These are phyloP conservation scores for Cryptocephalus moraei DNA, from an alignment of 2,888 invertebrate species.

Conservation along the genomic window DNA sequence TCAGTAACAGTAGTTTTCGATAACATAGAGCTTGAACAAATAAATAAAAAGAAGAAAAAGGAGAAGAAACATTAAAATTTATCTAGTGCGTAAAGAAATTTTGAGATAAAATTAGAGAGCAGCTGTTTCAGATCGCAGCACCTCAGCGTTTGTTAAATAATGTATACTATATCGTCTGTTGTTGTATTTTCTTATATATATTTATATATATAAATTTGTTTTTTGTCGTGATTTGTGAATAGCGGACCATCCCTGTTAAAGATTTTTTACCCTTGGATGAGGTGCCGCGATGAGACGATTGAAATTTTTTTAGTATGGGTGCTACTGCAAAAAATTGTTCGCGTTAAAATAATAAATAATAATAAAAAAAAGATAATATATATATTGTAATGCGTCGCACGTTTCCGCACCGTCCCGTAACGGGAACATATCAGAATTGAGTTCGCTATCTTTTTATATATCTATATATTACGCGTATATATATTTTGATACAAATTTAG, in stretches of 20 bases:
- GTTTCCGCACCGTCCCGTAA: no score
- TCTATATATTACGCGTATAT: background rate
- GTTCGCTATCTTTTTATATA: no score
- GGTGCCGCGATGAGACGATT: conserved; percentile 15
- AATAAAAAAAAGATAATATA: no score
- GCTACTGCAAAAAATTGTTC: conserved; percentile 34
- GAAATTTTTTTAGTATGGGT: conserved; percentile 30
- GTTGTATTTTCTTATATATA: conserved; percentile 1
- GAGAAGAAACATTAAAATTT: no score
- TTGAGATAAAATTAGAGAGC: no score
- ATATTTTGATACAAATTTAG: no score
- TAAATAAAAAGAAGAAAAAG: no score
- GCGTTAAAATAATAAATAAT: conserved; percentile 20
- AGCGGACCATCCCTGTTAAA: conserved; percentile 22
- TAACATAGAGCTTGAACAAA: conserved; percentile 13
- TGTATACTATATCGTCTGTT: conserved; percentile 8
- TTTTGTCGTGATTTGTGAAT: conserved; percentile 9
- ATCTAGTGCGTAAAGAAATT: no score
- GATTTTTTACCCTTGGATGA: conserved; percentile 8
- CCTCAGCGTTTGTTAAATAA: background rate
- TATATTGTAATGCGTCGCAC: no score
- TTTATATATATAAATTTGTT: background rate
- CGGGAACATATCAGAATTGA: no score
- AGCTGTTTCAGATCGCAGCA: conserved; percentile 1
- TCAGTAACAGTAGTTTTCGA: conserved; percentile 26